These are phyloP conservation scores for Otis tarda DNA, from an alignment of 2,113 vertebrate species.

Conservation along the genomic window DNA sequence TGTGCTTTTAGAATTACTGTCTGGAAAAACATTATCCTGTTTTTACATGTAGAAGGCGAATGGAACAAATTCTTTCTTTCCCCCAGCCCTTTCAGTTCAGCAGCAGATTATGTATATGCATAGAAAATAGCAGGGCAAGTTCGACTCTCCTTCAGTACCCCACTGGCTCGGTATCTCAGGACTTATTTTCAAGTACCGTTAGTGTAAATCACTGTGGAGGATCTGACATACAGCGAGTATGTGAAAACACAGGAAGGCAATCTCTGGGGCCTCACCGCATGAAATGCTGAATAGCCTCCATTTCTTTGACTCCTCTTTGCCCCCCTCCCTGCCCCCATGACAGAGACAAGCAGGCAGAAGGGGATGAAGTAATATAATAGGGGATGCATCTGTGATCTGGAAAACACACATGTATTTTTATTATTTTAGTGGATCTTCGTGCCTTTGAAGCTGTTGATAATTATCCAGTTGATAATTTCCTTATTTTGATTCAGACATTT, in stretches of 20 bases:
- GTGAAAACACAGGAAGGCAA: not conserved
- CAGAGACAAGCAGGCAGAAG: not conserved
- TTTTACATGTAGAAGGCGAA: not conserved
- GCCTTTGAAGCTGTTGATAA: not conserved
- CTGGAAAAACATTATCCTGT: not conserved
- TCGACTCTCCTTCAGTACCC: not conserved
- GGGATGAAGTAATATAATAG: not conserved
- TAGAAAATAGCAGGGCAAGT: not conserved
- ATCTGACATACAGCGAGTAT: not conserved
- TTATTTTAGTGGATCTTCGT: not conserved
- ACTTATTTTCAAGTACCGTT: not conserved
- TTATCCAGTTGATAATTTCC: conserved; percentile 7
- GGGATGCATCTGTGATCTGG: not conserved
- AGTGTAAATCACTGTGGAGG: not conserved
- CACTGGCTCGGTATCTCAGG: not conserved
- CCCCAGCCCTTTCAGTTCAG: not conserved
- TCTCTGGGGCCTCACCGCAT: not conserved
- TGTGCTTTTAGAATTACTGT: not conserved
- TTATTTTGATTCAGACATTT: conserved; percentile 41
- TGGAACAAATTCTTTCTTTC: not conserved
- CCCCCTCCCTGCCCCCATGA: not conserved
- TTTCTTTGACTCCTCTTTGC: not conserved
- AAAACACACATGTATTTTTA: not conserved
- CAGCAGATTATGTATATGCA: not conserved
- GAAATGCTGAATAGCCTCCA: not conserved